Evolutionary conservation across 2,113 vertebrate genomes (phyloP).

Genomic region (Himantopus leucocephalus): DNA sequence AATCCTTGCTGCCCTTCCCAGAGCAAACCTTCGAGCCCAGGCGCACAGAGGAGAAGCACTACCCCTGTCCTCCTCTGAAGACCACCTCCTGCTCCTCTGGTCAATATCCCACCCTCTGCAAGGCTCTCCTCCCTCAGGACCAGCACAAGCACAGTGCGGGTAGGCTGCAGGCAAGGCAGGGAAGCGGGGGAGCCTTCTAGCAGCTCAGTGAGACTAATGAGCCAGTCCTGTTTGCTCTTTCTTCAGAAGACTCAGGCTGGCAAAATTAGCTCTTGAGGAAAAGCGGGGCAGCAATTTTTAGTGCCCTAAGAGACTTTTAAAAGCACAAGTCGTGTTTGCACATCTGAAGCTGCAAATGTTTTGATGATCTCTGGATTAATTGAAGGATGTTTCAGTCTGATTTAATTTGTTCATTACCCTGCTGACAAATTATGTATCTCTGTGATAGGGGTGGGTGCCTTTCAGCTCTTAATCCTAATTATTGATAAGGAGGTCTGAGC

Average conservation of each 20-base stretch:
- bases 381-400: neutral
- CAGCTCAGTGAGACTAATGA: neutral
- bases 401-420: neutral
- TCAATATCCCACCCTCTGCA: neutral
- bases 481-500: neutral
- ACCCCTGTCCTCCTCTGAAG: neutral
- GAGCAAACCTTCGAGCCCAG: neutral
- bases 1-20: neutral
- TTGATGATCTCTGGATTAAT: constrained; percentile 4
- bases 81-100: neutral
- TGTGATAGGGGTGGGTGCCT: neutral
- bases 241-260: neutral
- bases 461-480: neutral
- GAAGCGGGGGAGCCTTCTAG: neutral
- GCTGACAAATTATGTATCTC: neutral
- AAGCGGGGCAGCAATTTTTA: neutral
- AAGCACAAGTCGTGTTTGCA: neutral
- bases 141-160: neutral
- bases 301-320: neutral
- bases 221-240: neutral
- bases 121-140: neutral
- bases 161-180: neutral
- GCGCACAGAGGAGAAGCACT: neutral
- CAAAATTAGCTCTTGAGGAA: neutral
- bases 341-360: neutral